phyloP scores from a whole-genome alignment of 2,888 invertebrate genomes.

The Tuberolachnus salignus region DNA sequence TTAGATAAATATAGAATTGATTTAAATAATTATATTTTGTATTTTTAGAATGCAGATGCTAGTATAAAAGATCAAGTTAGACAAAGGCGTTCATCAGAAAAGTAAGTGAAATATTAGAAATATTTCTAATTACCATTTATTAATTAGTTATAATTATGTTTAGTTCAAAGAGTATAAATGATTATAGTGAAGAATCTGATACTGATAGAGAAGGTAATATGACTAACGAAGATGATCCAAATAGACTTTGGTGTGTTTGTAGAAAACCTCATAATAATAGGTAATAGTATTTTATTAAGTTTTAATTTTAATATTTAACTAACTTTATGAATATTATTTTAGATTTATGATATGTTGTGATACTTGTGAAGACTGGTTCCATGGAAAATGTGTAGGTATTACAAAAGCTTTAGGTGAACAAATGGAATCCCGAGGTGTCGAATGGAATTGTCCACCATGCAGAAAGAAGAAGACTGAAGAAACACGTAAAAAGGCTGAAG shows the following conservation, averaged over 20 bases:
- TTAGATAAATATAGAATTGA: neutral
- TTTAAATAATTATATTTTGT: neutral
- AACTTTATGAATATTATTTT: conserved; percentile 17
- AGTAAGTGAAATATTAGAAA: conserved; percentile 15
- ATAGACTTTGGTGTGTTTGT: conserved; percentile 93
- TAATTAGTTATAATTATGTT: neutral
- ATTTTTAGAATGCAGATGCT: conserved; percentile 43
- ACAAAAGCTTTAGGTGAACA: conserved; percentile 87
- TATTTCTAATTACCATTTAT: neutral
- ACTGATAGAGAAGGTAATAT: conserved; percentile 47
- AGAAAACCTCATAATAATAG: conserved; percentile 89
- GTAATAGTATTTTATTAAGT: conserved; percentile 56
- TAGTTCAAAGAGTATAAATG: conserved; percentile 42
- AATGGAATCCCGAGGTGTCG: conserved; percentile 86
- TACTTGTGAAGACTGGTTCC: conserved; percentile 95
- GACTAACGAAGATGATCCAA: conserved; percentile 82
- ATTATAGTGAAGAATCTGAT: conserved; percentile 50
- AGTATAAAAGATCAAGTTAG: conserved; percentile 30
- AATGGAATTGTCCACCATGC: conserved; percentile 90
- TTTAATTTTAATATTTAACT: neutral
- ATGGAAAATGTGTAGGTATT: conserved; percentile 95
- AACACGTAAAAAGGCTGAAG: conserved; percentile 59
- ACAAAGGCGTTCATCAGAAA: conserved; percentile 49
- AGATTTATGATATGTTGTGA: conserved; percentile 98
- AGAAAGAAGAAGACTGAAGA: conserved; percentile 65